Percentiles rank a stretch among this genome's conserved stretches.
Conservation (phyloP, 2,888 invertebrate species). For the Aromia moschata region DNA sequence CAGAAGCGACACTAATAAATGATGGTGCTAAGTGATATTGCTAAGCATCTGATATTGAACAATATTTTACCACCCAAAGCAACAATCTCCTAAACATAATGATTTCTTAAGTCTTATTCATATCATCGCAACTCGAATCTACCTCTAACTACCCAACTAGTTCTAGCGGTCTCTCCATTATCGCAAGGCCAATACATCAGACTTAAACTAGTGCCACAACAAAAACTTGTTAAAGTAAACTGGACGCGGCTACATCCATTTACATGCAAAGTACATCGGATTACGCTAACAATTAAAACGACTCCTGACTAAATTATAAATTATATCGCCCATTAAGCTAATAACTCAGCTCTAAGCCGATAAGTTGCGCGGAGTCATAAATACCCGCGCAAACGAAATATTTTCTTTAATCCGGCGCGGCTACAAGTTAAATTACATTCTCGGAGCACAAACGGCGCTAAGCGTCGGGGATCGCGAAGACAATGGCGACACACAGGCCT, state of each 20-base stretch:
- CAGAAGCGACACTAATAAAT: no score
- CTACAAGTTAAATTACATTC: constrained; percentile 40
- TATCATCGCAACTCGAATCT: no score
- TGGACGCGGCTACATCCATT: neutral
- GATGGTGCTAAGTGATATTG: no score
- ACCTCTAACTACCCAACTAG: no score
- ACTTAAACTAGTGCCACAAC: no score
- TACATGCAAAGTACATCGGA: constrained; percentile 5
- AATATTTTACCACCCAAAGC: no score
- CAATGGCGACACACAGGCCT: constrained; percentile 27
- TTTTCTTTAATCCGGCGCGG: constrained; percentile 35
- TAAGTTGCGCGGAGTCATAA: constrained; percentile 31
- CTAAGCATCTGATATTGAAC: no score
- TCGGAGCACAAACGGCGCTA: constrained; percentile 14
- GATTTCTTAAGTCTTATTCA: no score
- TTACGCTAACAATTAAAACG: constrained; percentile 5
- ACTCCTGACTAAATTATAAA: constrained; percentile 9
- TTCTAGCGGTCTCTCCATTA: no score
- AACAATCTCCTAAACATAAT: no score
- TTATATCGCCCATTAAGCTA: constrained; percentile 25
- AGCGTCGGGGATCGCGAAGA: constrained; percentile 30
- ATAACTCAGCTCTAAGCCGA: constrained; percentile 24
- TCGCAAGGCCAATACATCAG: no score
- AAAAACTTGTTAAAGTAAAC: neutral
- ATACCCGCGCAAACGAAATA: constrained; percentile 33